Evolutionary conservation across 2,888 invertebrate species (phyloP).

Genomic region (Cantharis flavilabris): DNA sequence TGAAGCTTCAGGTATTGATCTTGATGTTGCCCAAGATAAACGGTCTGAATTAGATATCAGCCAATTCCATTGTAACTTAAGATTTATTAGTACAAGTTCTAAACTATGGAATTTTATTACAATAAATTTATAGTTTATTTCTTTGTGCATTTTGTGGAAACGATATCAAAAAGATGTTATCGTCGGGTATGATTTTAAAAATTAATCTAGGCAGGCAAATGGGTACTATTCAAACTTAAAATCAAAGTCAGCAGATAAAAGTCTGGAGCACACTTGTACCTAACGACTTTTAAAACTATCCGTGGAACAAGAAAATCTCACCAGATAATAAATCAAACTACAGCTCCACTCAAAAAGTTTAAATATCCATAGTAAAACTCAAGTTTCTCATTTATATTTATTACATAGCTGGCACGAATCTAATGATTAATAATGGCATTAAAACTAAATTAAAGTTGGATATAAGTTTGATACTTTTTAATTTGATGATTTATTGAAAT

Average conservation of each 20-base stretch:
- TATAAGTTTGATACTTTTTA: conserved; percentile 1
- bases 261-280: conserved; percentile 45
- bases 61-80: conserved; percentile 35
- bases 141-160: conserved; percentile 12
- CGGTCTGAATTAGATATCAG: conserved; percentile 38
- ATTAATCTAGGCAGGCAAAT: conserved; percentile 1
- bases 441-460: background rate
- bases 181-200: background rate
- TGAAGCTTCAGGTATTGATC: conserved; percentile 36
- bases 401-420: background rate
- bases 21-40: conserved; percentile 35
- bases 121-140: conserved; percentile 23
- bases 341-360: conserved; percentile 17
- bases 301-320: conserved; percentile 39
- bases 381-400: conserved; percentile 19
- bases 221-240: conserved; percentile 26
- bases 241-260: conserved; percentile 39
- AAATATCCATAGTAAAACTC: conserved; percentile 8
- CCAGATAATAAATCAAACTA: conserved; percentile 31
- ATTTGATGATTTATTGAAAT: background rate
- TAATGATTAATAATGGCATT: conserved; percentile 1
- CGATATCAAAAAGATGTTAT: conserved; percentile 5
- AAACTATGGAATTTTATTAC: conserved; percentile 30
- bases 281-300: conserved; percentile 50
- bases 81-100: conserved; percentile 27